Evolutionary conservation across 2,888 invertebrate species (phyloP).

Genomic region (Lochmaea capreae): DNA sequence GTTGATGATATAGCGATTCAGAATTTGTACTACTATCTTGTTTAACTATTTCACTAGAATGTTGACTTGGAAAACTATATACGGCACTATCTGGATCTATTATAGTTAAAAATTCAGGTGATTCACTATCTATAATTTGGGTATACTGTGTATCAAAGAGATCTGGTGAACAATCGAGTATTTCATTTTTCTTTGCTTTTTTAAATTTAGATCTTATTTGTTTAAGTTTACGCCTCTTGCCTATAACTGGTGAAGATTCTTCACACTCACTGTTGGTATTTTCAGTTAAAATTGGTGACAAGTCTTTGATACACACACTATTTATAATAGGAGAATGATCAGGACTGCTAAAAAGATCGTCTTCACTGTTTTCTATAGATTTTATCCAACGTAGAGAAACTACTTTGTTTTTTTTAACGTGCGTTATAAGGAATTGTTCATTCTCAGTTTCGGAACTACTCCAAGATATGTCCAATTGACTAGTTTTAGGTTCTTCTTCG

Average conservation of each 20-base stretch:
- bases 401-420: slow-evolving; percentile 10
- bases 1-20: slow-evolving; percentile 48
- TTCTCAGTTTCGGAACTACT: slow-evolving; percentile 50
- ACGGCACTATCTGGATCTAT: slow-evolving; percentile 32
- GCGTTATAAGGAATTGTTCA: slow-evolving; percentile 28
- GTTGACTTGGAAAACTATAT: slow-evolving; percentile 48
- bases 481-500: slow-evolving; percentile 34
- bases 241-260: slow-evolving; percentile 49
- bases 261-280: slow-evolving; percentile 17
- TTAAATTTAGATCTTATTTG: slow-evolving; percentile 38
- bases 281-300: slow-evolving; percentile 50
- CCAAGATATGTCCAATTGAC: slow-evolving; percentile 50
- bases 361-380: slow-evolving; percentile 7
- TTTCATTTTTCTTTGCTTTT: slow-evolving; percentile 24
- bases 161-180: slow-evolving; percentile 38
- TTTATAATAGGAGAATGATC: slow-evolving; percentile 50
- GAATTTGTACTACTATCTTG: slow-evolving; percentile 28
- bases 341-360: slow-evolving; percentile 16
- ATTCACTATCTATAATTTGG: slow-evolving; percentile 41
- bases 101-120: slow-evolving; percentile 30
- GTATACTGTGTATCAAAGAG: slow-evolving; percentile 35
- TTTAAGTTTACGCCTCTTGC: slow-evolving; percentile 39
- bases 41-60: slow-evolving; percentile 41
- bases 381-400: slow-evolving; percentile 34
- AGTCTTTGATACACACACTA: slow-evolving; percentile 38